A percentile compares a stretch with the other conserved stretches of the same genome.
These are phyloP conservation scores for Chaetops frenatus DNA, from an alignment of 2,113 vertebrate genomes.

Conservation along the genomic window DNA sequence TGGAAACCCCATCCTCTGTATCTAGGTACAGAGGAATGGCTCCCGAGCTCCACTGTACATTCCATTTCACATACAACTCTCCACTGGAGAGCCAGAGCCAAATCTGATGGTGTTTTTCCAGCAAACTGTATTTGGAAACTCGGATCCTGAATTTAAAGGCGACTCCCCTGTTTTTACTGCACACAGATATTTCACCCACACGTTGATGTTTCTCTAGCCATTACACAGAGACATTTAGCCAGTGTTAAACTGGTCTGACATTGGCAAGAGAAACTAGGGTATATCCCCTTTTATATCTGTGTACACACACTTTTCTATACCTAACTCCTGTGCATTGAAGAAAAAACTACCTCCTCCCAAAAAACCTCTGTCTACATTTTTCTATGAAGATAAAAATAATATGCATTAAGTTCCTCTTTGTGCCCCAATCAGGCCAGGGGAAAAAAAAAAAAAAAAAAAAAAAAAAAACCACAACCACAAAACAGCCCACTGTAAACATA, in stretches of 20 bases:
- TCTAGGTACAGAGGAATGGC: not conserved
- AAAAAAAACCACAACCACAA: not conserved
- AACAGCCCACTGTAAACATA: not conserved
- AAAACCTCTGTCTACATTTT: not conserved
- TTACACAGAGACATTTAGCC: not conserved
- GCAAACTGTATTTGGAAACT: not conserved
- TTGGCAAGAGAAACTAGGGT: not conserved
- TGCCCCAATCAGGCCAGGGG: not conserved
- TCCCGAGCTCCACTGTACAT: rapidly evolving
- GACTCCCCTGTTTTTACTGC: not conserved
- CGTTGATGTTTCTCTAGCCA: not conserved
- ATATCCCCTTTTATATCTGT: not conserved
- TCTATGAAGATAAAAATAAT: not conserved
- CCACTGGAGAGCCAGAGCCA: not conserved
- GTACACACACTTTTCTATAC: not conserved
- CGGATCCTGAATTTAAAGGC: not conserved
- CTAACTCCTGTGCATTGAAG: rapidly evolving
- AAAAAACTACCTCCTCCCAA: not conserved
- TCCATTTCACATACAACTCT: not conserved
- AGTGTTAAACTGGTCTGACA: not conserved
- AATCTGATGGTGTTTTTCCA: not conserved
- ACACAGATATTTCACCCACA: not conserved
- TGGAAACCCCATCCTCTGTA: not conserved
- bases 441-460: not conserved
- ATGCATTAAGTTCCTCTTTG: not conserved